phyloP scores from a whole-genome alignment of 2,113 vertebrate genomes.

The Coptodon bakossiorum region DNA sequence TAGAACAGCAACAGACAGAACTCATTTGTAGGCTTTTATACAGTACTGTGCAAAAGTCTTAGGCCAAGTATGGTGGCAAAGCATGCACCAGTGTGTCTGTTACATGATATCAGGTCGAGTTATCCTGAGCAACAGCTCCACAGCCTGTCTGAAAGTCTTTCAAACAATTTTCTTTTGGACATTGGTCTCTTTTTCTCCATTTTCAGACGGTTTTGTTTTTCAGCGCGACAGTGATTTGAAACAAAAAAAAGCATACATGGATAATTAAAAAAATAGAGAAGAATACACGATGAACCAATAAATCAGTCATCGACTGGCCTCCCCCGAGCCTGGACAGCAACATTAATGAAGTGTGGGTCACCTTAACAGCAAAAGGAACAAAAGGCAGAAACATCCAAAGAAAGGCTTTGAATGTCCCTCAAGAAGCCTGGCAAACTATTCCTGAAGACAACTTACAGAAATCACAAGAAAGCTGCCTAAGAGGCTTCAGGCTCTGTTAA shows the following conservation, averaged over 20 bases:
- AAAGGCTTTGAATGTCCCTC: not conserved
- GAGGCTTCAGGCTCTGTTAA: fast-evolving
- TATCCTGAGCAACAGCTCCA: fast-evolving
- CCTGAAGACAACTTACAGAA: not conserved
- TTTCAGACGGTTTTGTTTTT: not conserved
- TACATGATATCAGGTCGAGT: not conserved
- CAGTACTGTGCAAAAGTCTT: not conserved
- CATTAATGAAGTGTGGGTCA: not conserved
- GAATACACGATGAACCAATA: not conserved
- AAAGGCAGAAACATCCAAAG: not conserved
- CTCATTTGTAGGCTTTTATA: not conserved
- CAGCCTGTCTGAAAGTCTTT: not conserved
- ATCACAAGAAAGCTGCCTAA: not conserved
- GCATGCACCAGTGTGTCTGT: not conserved
- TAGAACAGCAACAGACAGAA: not conserved
- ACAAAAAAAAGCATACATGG: not conserved
- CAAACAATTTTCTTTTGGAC: not conserved
- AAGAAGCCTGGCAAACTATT: not conserved
- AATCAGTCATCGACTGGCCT: not conserved
- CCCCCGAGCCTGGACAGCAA: not conserved
- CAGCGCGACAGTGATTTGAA: not conserved
- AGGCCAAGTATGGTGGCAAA: fast-evolving
- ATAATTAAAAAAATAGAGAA: not conserved
- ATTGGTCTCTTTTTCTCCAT: not conserved
- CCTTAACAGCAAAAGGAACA: not conserved